Conservation (phyloP, 2,888 invertebrate species). For the Crematogaster levior region DNA sequence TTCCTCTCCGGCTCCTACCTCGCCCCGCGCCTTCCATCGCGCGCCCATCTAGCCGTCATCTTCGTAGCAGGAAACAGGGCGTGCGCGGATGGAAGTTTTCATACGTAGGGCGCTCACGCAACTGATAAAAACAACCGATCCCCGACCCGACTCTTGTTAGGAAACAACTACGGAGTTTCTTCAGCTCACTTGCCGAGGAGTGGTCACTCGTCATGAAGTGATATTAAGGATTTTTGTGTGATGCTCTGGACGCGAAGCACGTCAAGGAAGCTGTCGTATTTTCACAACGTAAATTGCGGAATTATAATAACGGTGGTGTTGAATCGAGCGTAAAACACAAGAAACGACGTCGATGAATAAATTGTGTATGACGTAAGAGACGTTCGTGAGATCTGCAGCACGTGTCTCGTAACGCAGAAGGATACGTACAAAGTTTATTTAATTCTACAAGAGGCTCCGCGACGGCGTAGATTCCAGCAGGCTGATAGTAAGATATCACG, state of each 20-base stretch:
- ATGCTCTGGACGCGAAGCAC: background rate
- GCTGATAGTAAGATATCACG: slow-evolving; percentile 18
- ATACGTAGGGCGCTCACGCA: slow-evolving; percentile 46
- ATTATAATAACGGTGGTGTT: slow-evolving; percentile 29
- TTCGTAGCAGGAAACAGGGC: slow-evolving; percentile 70
- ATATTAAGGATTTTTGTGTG: slow-evolving; percentile 19
- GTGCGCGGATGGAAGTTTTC: slow-evolving; percentile 70
- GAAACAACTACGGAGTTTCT: slow-evolving; percentile 35
- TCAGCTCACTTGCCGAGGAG: slow-evolving; percentile 19
- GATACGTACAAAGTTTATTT: slow-evolving; percentile 76
- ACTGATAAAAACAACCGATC: slow-evolving; percentile 49
- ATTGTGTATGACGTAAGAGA: slow-evolving; percentile 51
- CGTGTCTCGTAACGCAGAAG: slow-evolving; percentile 70
- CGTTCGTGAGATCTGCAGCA: slow-evolving; percentile 76
- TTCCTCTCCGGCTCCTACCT: slow-evolving; percentile 69
- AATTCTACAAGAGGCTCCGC: slow-evolving; percentile 74
- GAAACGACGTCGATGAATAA: slow-evolving; percentile 33
- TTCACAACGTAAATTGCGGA: background rate
- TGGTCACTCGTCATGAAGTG: slow-evolving; percentile 22
- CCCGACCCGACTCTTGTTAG: slow-evolving; percentile 22
- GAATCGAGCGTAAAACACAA: slow-evolving; percentile 54
- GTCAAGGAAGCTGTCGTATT: background rate
- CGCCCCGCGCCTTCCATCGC: slow-evolving; percentile 43
- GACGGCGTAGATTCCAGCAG: slow-evolving; percentile 31
- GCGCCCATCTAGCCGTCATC: slow-evolving; percentile 72